Percentiles rank a stretch among this genome's conserved stretches.
Conservation (phyloP, 2,888 invertebrate species). For the Eristalinus sepulchralis region DNA sequence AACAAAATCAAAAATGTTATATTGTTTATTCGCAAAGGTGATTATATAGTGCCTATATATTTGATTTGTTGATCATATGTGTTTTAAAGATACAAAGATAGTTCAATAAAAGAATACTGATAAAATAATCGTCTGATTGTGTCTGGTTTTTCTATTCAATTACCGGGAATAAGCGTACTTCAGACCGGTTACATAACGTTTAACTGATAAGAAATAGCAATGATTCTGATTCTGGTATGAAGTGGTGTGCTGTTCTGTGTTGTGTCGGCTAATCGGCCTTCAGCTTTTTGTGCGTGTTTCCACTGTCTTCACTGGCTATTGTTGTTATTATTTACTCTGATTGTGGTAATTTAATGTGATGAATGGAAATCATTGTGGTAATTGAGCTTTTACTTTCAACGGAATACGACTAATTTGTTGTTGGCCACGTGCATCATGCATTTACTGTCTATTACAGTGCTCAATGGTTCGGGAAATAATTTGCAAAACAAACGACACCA, state of each 20-base stretch:
- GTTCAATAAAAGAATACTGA: constrained; percentile 16
- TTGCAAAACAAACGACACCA: not conserved
- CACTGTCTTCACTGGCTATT: not conserved
- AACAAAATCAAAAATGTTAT: not conserved
- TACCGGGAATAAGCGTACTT: not conserved
- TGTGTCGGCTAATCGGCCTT: not conserved
- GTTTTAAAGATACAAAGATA: not conserved
- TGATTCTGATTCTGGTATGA: not conserved
- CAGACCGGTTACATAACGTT: constrained; percentile 14
- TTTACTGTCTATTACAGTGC: not conserved
- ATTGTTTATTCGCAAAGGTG: constrained; percentile 6
- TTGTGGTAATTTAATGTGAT: not conserved
- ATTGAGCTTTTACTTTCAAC: not conserved
- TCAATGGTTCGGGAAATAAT: not conserved
- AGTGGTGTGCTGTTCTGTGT: not conserved
- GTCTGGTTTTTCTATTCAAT: constrained; percentile 5
- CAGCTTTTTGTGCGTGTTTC: not conserved
- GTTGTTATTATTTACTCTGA: not conserved
- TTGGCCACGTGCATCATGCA: not conserved
- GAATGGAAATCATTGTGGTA: not conserved
- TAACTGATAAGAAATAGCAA: constrained; percentile 4
- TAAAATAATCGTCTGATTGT: not conserved
- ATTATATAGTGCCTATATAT: constrained; percentile 35
- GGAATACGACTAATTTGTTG: not conserved
- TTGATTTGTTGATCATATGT: constrained; percentile 38